phyloP scores from a whole-genome alignment of 2,888 invertebrate species.

The Cephus runcator region DNA sequence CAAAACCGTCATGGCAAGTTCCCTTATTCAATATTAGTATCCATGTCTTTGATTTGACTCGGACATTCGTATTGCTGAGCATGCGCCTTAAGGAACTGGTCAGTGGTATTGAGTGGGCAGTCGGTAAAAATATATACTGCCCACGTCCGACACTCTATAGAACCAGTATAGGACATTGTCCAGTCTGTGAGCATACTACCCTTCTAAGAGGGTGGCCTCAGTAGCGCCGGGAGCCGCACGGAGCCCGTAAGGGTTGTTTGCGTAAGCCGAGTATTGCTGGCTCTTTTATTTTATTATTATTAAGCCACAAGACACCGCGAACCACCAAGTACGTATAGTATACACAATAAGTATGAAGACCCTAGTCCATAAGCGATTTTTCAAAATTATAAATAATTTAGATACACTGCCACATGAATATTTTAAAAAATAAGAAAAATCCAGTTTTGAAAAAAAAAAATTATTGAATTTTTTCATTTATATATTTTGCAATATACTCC shows the following conservation, averaged over 20 bases:
- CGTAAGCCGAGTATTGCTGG: background rate
- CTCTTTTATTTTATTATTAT: background rate
- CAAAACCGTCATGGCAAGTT: background rate
- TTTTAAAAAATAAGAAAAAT: background rate
- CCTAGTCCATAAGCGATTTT: background rate
- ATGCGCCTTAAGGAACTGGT: slow-evolving; percentile 57
- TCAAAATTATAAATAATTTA: background rate
- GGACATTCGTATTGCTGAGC: slow-evolving; percentile 34
- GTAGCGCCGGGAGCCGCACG: slow-evolving; percentile 40
- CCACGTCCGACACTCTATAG: slow-evolving; percentile 33
- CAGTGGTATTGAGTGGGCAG: slow-evolving; percentile 61
- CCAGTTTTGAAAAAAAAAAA: too few relatives aligned
- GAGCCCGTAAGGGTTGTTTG: background rate
- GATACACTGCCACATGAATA: background rate
- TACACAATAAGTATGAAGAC: background rate
- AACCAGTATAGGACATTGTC: slow-evolving; percentile 53
- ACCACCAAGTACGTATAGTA: background rate
- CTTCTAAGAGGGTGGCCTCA: slow-evolving; percentile 28
- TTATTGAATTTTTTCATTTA: background rate
- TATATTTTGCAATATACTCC: background rate
- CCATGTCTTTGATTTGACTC: background rate
- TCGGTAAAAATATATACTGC: slow-evolving; percentile 46
- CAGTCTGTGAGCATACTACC: slow-evolving; percentile 39
- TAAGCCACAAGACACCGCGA: background rate
- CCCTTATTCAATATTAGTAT: background rate